phyloP scores from a whole-genome alignment of 2,113 vertebrate genomes.

The Thymallus thymallus region DNA sequence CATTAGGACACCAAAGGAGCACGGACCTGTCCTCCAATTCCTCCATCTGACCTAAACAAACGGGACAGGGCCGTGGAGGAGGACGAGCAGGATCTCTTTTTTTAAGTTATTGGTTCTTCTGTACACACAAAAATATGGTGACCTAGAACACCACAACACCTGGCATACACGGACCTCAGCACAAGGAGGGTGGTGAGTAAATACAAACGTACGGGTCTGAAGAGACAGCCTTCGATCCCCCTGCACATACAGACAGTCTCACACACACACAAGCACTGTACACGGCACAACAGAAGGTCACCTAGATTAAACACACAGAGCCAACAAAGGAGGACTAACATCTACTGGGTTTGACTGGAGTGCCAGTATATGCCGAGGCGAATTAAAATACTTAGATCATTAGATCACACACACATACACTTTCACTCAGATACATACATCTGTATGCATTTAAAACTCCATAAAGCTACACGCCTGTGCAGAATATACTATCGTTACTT shows the following conservation, averaged over 20 bases:
- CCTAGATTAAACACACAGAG: slow-evolving; percentile 84
- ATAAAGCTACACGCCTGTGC: slow-evolving; percentile 86
- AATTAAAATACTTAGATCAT: slow-evolving; percentile 72
- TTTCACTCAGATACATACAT: slow-evolving; percentile 76
- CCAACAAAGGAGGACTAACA: slow-evolving; percentile 83
- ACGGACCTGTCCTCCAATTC: slow-evolving; percentile 35
- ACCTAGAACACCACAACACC: slow-evolving; percentile 98
- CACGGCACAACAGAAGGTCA: slow-evolving; percentile 93
- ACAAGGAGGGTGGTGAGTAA: slow-evolving; percentile 82
- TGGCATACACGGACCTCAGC: slow-evolving; percentile 94
- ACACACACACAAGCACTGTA: slow-evolving; percentile 97
- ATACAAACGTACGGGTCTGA: slow-evolving; percentile 77
- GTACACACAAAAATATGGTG: slow-evolving; percentile 90
- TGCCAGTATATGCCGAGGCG: slow-evolving; percentile 78
- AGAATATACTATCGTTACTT: slow-evolving; percentile 89
- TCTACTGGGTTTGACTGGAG: slow-evolving; percentile 82
- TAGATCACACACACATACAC: slow-evolving; percentile 23
- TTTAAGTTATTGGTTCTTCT: slow-evolving; percentile 82
- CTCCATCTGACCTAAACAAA: slow-evolving; percentile 29
- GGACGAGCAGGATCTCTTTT: slow-evolving; percentile 81
- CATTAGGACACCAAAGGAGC: slow-evolving; percentile 37
- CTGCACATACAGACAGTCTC: slow-evolving; percentile 94
- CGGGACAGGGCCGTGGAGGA: slow-evolving; percentile 52
- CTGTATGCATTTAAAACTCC: slow-evolving; percentile 84
- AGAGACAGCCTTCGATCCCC: slow-evolving; percentile 57